Evolutionary conservation across 2,888 invertebrate genomes (phyloP).

Genomic region (Masnerella sp.): DNA sequence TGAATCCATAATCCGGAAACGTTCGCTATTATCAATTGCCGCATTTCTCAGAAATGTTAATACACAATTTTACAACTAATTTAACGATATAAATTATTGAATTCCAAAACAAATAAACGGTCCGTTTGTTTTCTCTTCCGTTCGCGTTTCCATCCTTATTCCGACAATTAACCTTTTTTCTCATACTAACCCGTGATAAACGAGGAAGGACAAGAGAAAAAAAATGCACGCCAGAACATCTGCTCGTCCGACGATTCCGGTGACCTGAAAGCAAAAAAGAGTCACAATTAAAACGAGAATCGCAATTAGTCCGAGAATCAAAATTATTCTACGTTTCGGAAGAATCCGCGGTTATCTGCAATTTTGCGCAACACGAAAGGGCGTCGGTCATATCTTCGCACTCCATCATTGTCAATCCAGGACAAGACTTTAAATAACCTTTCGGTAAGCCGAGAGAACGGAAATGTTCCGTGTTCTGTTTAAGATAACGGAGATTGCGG

Average conservation of each 20-base stretch:
- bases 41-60: no score
- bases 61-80: no score
- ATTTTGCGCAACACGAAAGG: slow-evolving; percentile 38
- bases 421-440: slow-evolving; percentile 64
- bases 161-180: no score
- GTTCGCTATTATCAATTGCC: no score
- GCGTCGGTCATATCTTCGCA: slow-evolving; percentile 56
- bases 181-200: slow-evolving; percentile 87
- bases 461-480: slow-evolving; percentile 68
- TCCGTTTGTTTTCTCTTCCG: no score
- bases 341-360: background rate
- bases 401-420: slow-evolving; percentile 71
- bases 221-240: slow-evolving; percentile 91
- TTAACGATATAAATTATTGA: no score
- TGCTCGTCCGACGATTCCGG: slow-evolving; percentile 92
- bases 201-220: slow-evolving; percentile 87
- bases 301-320: background rate
- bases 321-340: background rate
- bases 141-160: no score
- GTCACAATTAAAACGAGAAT: background rate
- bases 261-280: slow-evolving; percentile 82
- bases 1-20: no score
- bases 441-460: slow-evolving; percentile 61
- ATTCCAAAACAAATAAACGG: no score
- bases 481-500: slow-evolving; percentile 74